phyloP scores from a whole-genome alignment of 2,113 vertebrate species.

The Patagioenas fasciata region DNA sequence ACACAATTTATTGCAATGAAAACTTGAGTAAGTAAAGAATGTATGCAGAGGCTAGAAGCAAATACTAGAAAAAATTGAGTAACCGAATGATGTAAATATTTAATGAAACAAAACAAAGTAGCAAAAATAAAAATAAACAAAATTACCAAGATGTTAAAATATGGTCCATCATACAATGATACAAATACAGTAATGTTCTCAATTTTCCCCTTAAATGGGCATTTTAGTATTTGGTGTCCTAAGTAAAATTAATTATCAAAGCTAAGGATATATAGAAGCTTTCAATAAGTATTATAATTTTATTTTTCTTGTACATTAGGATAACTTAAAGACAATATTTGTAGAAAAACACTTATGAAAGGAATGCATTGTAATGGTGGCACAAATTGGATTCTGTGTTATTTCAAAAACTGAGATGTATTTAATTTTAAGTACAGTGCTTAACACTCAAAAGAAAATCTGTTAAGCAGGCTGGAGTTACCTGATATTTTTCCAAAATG shows the following conservation, averaged over 20 bases:
- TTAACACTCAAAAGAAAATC: not conserved
- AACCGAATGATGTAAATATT: not conserved
- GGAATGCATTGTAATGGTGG: not conserved
- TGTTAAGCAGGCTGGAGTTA: not conserved
- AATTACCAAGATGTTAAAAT: not conserved
- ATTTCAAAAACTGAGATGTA: not conserved
- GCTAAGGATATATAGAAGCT: not conserved
- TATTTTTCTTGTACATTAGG: not conserved
- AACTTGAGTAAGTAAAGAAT: not conserved
- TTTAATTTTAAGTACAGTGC: not conserved
- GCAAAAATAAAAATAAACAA: not conserved
- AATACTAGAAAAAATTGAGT: not conserved
- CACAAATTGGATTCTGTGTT: not conserved
- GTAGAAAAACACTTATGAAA: not conserved
- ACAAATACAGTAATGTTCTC: not conserved
- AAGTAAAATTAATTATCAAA: not conserved
- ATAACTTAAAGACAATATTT: not conserved
- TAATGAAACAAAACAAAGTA: not conserved
- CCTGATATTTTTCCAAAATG: not conserved
- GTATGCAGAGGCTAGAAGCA: not conserved
- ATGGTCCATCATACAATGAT: not conserved
- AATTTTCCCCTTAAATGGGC: not conserved
- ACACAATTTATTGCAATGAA: not conserved
- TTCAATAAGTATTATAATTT: not conserved
- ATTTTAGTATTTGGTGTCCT: not conserved